phyloP scores from a whole-genome alignment of 92 coral and sea anemone species.

The Metridium senile region DNA sequence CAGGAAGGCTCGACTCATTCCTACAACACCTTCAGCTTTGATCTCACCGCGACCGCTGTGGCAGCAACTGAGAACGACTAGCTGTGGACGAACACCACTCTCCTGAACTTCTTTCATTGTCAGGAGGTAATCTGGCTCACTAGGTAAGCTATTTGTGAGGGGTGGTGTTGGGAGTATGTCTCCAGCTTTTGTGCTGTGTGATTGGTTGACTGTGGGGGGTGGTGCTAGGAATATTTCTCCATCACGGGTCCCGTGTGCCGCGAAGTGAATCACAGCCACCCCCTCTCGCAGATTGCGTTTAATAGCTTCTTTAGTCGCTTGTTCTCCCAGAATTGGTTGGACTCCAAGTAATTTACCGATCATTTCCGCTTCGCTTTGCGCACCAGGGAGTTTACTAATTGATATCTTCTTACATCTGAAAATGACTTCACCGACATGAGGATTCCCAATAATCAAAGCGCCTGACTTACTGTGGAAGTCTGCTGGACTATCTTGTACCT shows the following conservation, averaged over 20 bases:
- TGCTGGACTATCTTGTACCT: neutral
- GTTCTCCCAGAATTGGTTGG: neutral
- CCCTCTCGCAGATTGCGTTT: slow-evolving; percentile 8
- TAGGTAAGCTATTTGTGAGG: neutral
- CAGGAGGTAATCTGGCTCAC: neutral
- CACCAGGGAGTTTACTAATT: neutral
- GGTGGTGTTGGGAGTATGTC: slow-evolving; percentile 36
- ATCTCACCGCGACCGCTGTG: slow-evolving; percentile 23
- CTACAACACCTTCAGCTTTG: slow-evolving; percentile 32
- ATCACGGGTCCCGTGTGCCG: slow-evolving; percentile 28
- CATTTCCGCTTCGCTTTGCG: slow-evolving; percentile 4
- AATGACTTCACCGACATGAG: slow-evolving; percentile 15
- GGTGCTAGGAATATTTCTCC: slow-evolving; percentile 44
- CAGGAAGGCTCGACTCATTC: slow-evolving; percentile 34
- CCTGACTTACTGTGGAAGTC: slow-evolving; percentile 12
- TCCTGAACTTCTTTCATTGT: slow-evolving; percentile 14
- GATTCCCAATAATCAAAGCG: slow-evolving; percentile 28
- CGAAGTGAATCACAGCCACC: slow-evolving; percentile 10
- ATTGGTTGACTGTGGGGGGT: neutral
- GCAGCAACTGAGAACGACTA: slow-evolving; percentile 18
- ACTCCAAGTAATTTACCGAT: slow-evolving; percentile 10
- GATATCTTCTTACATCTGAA: neutral
- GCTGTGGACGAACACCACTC: neutral
- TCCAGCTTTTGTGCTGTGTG: slow-evolving; percentile 21
- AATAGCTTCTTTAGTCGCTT: slow-evolving; percentile 17